Evolutionary conservation across 2,113 vertebrate species (phyloP).

Genomic region (Oriolus oriolus): DNA sequence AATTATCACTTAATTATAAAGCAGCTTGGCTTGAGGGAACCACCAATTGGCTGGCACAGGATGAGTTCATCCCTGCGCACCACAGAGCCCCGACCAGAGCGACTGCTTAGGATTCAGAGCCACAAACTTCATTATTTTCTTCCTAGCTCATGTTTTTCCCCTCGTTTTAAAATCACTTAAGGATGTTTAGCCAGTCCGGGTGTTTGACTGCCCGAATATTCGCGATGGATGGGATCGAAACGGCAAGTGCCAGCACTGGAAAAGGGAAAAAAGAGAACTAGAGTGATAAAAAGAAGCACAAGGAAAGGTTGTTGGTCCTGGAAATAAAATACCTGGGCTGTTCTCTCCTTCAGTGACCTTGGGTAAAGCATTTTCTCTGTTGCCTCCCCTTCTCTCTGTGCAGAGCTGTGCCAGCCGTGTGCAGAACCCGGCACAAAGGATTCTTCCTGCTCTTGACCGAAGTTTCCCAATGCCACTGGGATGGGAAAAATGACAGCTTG

Average conservation of each 20-base stretch:
- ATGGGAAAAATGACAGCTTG: background rate
- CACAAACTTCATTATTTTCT: constrained; percentile 70
- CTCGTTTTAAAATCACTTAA: constrained; percentile 66
- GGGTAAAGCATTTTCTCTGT: background rate
- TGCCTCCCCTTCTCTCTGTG: background rate
- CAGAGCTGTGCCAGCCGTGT: background rate
- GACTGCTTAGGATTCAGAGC: constrained; percentile 72
- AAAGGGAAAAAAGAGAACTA: background rate
- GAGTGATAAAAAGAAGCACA: background rate
- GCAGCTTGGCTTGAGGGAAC: constrained; percentile 72
- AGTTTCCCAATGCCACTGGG: background rate
- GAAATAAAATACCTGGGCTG: background rate
- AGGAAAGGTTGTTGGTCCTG: background rate
- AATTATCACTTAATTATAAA: constrained; percentile 84
- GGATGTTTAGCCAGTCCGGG: constrained; percentile 37
- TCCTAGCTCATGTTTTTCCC: constrained; percentile 23
- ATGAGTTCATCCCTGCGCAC: constrained; percentile 66
- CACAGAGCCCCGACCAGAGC: constrained; percentile 40
- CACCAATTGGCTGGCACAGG: constrained; percentile 64
- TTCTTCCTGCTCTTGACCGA: background rate
- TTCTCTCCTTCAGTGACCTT: constrained; percentile 7
- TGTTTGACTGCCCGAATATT: background rate
- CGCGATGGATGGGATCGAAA: background rate
- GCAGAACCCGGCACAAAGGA: background rate
- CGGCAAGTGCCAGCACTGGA: background rate